Base-by-base conservation (phyloP, 2,888 invertebrate species). In the Metopia argyrocephala region DNA sequence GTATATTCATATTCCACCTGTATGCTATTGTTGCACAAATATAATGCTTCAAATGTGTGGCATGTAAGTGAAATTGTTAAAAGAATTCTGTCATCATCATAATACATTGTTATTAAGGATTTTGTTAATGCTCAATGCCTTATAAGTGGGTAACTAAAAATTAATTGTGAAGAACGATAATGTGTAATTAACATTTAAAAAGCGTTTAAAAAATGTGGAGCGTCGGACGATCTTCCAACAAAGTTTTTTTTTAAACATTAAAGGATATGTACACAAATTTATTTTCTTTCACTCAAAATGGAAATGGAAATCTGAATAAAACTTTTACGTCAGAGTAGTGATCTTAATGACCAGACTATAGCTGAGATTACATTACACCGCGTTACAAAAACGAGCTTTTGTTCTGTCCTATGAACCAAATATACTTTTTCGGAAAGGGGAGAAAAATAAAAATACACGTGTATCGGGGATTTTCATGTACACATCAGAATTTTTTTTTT, bases 1-100 rank as follows among this genome's bases (percentile, higher is more conserved):
- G 18, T 62, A 27, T 27, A 28, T 52, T 48, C 66, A 74, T 78
- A 48, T 69, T 79, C 31, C 65, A 79, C 75, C 79, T 79, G 69
- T 64, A 54, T 75, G 57, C 38, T 54, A 69, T 75, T 74, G 62
- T 48, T 70, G 57, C 69, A 75, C 54, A 66, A 54, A 61, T 66
- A 66, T 70, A 57, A 57, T 27, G 57, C 66, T 57, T 7, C 9
- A 65, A 38, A 38, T 48, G n/a, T 48, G 2, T 21, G 28, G 25
- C 38, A 50, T 15, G 54, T 38, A 38, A 18, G 18, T 46, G 20
- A 12, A 59, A 27, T 69, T 61, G 5, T 48, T 68, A 45, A 52
- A 45, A 48, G 20, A 28, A 28, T 38, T 21, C 9, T 71, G 7
- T 15, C 28, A 38, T 59, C 57, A n/a, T n/a, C n/a, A n/a, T n/a